Evolutionary conservation across 92 coral and sea anemone species (phyloP), one percentile per base, ranked within the genome.

Genomic region (Anthopleura xanthogrammica): DNA sequence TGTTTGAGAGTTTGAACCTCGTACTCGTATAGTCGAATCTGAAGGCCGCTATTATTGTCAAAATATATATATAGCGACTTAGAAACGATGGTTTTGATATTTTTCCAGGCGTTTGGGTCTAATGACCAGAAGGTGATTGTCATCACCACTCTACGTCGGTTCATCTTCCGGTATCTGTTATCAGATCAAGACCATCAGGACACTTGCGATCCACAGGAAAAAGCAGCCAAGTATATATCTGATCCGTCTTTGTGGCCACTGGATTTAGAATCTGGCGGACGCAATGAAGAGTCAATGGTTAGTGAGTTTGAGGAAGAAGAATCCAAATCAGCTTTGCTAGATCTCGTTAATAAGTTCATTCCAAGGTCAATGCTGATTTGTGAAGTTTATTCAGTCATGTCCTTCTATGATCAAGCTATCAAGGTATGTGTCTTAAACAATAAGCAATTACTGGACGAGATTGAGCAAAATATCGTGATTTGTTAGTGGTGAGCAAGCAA

Each of bases 171-270:
- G 13, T 89, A 89, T 72, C 82, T 89, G 23, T 79, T 87, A 52
- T 81, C 84, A 14, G 84, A 81, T 22, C 77, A 68, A 22, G 84
- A 82, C 29, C 85, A 76, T 40, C 82, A 87, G 19, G 71, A 75
- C 65, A 68, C 79, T 41, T 41, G 72, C 13, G 85, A 82, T 55
- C 89, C 92, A 20, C 75, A 78, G 57, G 87, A 55, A 41, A 82
- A 50, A 48, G 42, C 85, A 13, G 72, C 79, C 58, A 60, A 75
- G 56, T 84, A 84, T 16, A 81, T 89, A 20, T 77, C 82, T 55
- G 92, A 89, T 55, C 89, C 85, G 10, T 89, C 92, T 5, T 83
- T 89, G 75, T 89, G 92, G 92, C 60, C 89, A 16, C 57, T 83
- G 76, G 36, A 77, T 40, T 22, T 70, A 74, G 54, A n/a, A 14